Percentiles rank a stretch among this genome's conserved stretches.
Evolutionary conservation across 1,140 invertebrate species (phyloP).

Genomic region (Aphelinus atriplicis): DNA sequence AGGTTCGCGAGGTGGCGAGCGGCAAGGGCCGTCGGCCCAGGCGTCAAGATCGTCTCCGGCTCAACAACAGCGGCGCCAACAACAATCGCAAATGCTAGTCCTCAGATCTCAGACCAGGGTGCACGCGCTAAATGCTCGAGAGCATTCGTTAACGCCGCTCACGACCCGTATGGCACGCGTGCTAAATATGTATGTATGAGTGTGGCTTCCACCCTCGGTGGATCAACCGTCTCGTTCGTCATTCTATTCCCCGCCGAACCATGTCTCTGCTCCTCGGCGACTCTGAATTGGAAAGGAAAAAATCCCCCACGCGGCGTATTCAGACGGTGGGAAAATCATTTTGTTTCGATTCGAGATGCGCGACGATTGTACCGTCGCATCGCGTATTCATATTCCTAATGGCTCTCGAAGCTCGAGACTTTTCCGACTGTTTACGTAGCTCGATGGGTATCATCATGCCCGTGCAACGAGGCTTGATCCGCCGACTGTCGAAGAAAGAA

Average conservation of each 20-base stretch:
- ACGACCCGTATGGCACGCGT: no score
- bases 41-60: conserved; percentile 72
- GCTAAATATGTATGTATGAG: no score
- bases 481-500: background rate
- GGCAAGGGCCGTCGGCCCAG: conserved; percentile 65
- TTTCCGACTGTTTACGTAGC: background rate
- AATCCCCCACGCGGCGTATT: no score
- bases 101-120: conserved; percentile 57
- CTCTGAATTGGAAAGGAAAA: no score
- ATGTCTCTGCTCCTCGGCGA: no score
- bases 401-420: background rate
- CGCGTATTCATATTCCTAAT: background rate
- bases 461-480: background rate
- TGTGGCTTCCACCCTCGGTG: no score
- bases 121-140: conserved; percentile 41
- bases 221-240: no score
- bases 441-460: background rate
- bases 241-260: no score
- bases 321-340: no score
- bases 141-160: no score
- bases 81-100: conserved; percentile 80
- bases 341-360: no score
- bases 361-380: no score
- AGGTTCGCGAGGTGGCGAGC: conserved; percentile 70
- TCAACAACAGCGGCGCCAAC: conserved; percentile 74